phyloP scores from a whole-genome alignment of 2,113 vertebrate species.

The Steatornis caripensis region DNA sequence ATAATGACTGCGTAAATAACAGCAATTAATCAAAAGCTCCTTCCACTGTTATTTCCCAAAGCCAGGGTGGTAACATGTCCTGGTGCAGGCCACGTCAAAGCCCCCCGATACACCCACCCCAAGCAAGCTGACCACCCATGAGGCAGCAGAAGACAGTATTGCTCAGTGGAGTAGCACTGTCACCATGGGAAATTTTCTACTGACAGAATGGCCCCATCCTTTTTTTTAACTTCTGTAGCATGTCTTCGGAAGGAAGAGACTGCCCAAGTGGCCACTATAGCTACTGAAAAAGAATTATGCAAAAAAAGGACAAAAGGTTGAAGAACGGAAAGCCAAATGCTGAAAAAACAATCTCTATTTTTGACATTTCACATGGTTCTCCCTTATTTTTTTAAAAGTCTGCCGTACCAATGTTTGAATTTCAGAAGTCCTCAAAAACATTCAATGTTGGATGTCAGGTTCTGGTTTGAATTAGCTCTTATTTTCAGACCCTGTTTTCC shows the following conservation, averaged over 20 bases:
- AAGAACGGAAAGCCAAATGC: neutral
- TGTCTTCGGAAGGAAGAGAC: neutral
- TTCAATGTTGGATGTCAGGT: neutral
- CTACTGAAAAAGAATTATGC: neutral
- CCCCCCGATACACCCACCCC: neutral
- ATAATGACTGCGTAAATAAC: neutral
- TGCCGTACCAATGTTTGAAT: neutral
- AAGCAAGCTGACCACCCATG: neutral
- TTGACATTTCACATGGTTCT: neutral
- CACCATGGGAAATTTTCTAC: neutral
- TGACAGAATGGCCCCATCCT: rapidly evolving
- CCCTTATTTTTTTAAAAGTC: neutral
- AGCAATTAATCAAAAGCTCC: neutral
- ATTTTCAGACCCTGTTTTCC: neutral
- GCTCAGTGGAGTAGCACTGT: neutral
- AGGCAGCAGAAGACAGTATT: neutral
- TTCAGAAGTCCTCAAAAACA: neutral
- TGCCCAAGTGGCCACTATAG: neutral
- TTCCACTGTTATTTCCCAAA: neutral
- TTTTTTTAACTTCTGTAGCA: neutral
- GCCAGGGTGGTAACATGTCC: neutral
- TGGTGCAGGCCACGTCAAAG: neutral
- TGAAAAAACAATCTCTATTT: neutral
- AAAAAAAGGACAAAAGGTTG: neutral
- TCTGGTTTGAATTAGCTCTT: conserved; percentile 12